Percentiles rank a stretch among this genome's conserved stretches.
Conservation (phyloP, 1,140 invertebrate genomes). For the Lucilia sericata region DNA sequence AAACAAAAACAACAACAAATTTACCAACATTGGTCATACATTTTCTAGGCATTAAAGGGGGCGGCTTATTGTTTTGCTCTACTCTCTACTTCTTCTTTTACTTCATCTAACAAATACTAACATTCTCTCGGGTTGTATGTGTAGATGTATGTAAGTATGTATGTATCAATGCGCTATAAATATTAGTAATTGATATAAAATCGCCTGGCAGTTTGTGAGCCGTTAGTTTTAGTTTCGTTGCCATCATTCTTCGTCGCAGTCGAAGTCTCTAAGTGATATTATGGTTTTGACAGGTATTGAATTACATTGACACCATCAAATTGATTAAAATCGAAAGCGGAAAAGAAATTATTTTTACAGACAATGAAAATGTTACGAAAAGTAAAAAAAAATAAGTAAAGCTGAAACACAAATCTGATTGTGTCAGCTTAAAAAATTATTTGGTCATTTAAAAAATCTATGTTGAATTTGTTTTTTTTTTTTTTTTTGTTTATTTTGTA, state of each 20-base stretch:
- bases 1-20: not conserved
- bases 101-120: too few species aligned
- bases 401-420: not conserved
- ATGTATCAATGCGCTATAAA: not conserved
- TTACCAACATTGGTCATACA: not conserved
- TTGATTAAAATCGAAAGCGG: not conserved
- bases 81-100: too few species aligned
- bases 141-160: not conserved
- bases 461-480: too few species aligned
- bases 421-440: not conserved
- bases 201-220: not conserved
- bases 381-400: not conserved
- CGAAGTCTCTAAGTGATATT: not conserved
- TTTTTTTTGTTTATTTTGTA: too few species aligned
- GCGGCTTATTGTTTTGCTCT: too few species aligned
- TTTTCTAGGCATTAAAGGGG: not conserved
- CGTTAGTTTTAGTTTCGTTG: not conserved
- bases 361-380: not conserved
- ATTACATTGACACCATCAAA: slow-evolving; percentile 12
- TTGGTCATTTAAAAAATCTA: not conserved
- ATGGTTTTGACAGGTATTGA: slow-evolving; percentile 11
- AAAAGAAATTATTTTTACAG: not conserved
- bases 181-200: not conserved
- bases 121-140: too few species aligned
- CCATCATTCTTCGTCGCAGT: not conserved